Evolutionary conservation across 2,797 vertebrate genomes (phyloP), one percentile per base, ranked within the genome.

Genomic region (Schizothorax lantsangensis): DNA sequence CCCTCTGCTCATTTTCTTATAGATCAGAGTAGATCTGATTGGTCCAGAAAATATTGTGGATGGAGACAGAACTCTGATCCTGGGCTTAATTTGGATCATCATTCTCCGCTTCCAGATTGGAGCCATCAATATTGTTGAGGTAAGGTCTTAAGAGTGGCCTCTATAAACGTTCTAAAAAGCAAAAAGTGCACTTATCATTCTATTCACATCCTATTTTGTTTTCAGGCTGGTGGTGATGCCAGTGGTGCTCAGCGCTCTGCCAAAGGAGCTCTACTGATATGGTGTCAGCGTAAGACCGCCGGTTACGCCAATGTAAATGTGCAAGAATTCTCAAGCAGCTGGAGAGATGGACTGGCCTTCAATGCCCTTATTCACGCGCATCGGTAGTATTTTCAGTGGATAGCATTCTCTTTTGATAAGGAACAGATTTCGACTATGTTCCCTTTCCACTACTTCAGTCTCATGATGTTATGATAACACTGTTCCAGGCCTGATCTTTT

Each of bases 31-130:
- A 75, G 96, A 97, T 90, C 92, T 98, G 89, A 97, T 98, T 75
- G 97, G 96, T 81, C 97, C 97, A 38, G 98, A 98, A 93, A 98
- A 98, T 54, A 95, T 98, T 0, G 96, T 98, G 77, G 98, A 98
- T 26, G 97, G 97, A 57, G 97, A 98, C 91, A 95, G 92, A 84
- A 97, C 95, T 0, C 95, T 97, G 91, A 97, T 98, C 91, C 93
- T 98, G 89, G 97, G 97, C 59, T 95, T 98, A 52, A 95, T 98
- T 80, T 98, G 97, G 97, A 96, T 98, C 91, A 97, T 98, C 93
- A 98, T 98, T 91, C 96, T 99, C 83, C 93, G 96, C 87, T 98
- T 98, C 92, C 97, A 97, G 93, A 97, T 99, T 23, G 96, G 96
- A 3, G 93, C 93, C 68, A 97, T 98, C 87, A 95, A 92, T 86